Conservation (phyloP, 2,113 vertebrate species). For the Actenoides hombroni region DNA sequence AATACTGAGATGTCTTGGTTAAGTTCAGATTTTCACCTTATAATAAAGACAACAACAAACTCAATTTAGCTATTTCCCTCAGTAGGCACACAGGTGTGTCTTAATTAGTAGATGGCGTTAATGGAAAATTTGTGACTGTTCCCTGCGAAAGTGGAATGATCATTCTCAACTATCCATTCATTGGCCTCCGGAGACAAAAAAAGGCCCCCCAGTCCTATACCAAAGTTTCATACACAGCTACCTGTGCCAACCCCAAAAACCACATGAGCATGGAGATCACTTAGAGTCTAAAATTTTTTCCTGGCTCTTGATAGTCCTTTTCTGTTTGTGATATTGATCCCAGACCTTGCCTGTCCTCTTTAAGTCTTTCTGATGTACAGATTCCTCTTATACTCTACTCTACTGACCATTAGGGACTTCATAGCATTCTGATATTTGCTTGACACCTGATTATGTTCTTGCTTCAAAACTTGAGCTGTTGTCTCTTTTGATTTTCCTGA, state of each 20-base stretch:
- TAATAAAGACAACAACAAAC: background rate
- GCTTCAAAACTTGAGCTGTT: background rate
- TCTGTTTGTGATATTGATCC: background rate
- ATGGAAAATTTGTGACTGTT: background rate
- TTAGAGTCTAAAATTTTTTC: background rate
- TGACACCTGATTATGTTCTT: background rate
- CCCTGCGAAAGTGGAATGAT: background rate
- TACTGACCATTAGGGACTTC: background rate
- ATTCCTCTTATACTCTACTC: background rate
- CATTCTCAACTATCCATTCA: background rate
- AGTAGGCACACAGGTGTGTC: background rate
- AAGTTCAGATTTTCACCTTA: background rate
- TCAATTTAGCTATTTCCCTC: background rate
- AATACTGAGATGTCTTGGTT: background rate
- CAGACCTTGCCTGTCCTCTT: background rate
- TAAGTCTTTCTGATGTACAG: background rate
- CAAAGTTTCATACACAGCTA: background rate
- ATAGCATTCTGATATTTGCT: background rate
- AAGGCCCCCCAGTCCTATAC: fast-evolving
- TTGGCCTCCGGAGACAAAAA: background rate
- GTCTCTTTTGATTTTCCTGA: background rate
- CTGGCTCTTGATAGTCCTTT: background rate
- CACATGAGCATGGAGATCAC: background rate
- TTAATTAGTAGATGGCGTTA: background rate
- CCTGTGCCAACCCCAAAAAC: background rate